Evolutionary conservation across 2,113 vertebrate species (phyloP).

Genomic region (Carettochelys insculpta): DNA sequence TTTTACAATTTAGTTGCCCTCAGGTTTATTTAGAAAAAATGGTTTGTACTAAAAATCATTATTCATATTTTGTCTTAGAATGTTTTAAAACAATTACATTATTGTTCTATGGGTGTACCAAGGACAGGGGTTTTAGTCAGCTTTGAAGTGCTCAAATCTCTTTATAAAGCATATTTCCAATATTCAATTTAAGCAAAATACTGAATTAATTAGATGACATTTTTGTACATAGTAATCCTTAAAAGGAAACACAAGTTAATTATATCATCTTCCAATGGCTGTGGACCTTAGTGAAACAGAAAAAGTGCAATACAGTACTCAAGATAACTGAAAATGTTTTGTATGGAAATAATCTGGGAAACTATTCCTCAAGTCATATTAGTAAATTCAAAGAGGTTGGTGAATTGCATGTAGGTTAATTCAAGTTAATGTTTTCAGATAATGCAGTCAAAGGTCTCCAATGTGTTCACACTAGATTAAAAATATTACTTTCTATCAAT

Average conservation of each 20-base stretch:
- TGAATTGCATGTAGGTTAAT: neutral
- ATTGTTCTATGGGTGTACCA: neutral
- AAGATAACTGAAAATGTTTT: neutral
- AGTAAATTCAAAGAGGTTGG: neutral
- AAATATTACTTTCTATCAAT: neutral
- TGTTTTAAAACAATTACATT: neutral
- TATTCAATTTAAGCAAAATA: neutral
- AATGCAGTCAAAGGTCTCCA: neutral
- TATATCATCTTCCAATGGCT: neutral
- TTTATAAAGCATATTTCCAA: neutral
- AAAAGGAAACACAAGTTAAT: neutral
- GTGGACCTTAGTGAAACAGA: neutral
- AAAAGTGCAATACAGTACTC: neutral
- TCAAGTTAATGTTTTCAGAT: neutral
- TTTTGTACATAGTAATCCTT: neutral
- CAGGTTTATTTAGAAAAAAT: neutral
- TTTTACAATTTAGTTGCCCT: neutral
- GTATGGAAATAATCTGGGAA: neutral
- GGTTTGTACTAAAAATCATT: neutral
- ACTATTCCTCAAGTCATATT: neutral
- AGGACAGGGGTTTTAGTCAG: neutral
- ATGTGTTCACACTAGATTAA: neutral
- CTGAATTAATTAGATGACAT: neutral
- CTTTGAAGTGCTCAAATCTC: neutral
- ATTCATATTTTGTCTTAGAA: neutral